Base-by-base conservation (phyloP, 2,113 vertebrate species). In the Nothobranchius kuhntae region DNA sequence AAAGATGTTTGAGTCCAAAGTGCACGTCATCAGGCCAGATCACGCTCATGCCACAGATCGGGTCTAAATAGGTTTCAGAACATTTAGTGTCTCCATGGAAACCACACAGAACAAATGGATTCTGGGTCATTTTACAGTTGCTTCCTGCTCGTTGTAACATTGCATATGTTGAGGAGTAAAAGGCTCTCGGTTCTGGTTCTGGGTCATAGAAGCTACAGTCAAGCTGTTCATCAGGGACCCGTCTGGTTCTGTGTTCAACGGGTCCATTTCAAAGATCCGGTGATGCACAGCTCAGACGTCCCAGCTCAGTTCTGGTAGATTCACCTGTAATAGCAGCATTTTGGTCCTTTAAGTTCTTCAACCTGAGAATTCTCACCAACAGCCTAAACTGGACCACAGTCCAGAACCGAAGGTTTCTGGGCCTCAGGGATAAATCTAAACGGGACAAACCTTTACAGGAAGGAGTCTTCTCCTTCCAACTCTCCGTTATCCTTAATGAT, bases 141-240 rank as follows among this genome's bases (percentile, higher is more conserved):
- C 85, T 80, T 83, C 82, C 87, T 90, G 88, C 80, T 88, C 82
- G 70, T 85, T 72, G 75, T 86, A 80, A 89, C 71, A 84, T 92
- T 93, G 92, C 91, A 93, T 92, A 93, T 92, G 88, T 90, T 79
- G 74, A 86, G 86, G 86, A 83, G 81, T 84, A 83, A 84, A 91
- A 91, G 87, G 84, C 85, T 75, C 90, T 85, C 52, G 59, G 78
- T 79, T 40, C 38, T 40, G 38, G 38, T 40, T 40, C 71, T 65
- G n/a, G 3, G 71, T 40, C 38, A 7, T 40, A 8, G 38, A 9
- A 40, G 38, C 38, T 40, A 40, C 38, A 40, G 38, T 40, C 38
- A 40, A 40, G 7, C 38, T 9, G 9, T 40, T 40, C 38, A 8
- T 40, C 4, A 45, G 78, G 24, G 7, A 42, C 21, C 36, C 3